Evolutionary conservation across 2,888 invertebrate species (phyloP).

Genomic region (Nemotelus nigrinus): DNA sequence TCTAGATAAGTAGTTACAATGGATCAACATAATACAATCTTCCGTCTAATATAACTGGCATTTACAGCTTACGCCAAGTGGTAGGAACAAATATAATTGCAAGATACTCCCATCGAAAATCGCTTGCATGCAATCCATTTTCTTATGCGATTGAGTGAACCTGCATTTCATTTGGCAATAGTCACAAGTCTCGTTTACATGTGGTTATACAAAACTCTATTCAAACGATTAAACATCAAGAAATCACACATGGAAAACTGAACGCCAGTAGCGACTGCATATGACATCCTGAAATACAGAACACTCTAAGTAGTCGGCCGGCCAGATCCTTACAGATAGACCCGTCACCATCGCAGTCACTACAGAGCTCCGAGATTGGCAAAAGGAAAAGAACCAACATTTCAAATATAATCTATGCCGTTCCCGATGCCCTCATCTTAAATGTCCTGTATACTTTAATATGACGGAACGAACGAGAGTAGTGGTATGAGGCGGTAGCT

Average conservation of each 20-base stretch:
- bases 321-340: constrained; percentile 14
- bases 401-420: constrained; percentile 32
- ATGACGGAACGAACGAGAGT: not conserved
- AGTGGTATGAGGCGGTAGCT: not conserved
- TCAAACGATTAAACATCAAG: constrained; percentile 20
- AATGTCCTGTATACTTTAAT: constrained; percentile 10
- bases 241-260: constrained; percentile 36
- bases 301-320: constrained; percentile 1
- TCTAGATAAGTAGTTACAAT: too few relatives aligned
- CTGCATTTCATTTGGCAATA: too few relatives aligned
- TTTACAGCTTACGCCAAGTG: too few relatives aligned
- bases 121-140: too few relatives aligned
- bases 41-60: constrained; percentile 1
- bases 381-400: constrained; percentile 31
- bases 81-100: too few relatives aligned
- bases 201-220: not conserved
- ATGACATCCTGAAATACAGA: constrained; percentile 6
- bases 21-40: not conserved
- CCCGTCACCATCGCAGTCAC: not conserved
- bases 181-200: not conserved
- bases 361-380: constrained; percentile 12
- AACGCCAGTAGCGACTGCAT: constrained; percentile 34
- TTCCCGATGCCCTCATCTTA: constrained; percentile 33
- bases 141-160: too few relatives aligned
- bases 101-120: too few relatives aligned